Percentiles rank a stretch among this genome's conserved stretches.
These are phyloP conservation scores for Petroica traversi DNA, from an alignment of 2,113 vertebrate species.

Conservation along the genomic window DNA sequence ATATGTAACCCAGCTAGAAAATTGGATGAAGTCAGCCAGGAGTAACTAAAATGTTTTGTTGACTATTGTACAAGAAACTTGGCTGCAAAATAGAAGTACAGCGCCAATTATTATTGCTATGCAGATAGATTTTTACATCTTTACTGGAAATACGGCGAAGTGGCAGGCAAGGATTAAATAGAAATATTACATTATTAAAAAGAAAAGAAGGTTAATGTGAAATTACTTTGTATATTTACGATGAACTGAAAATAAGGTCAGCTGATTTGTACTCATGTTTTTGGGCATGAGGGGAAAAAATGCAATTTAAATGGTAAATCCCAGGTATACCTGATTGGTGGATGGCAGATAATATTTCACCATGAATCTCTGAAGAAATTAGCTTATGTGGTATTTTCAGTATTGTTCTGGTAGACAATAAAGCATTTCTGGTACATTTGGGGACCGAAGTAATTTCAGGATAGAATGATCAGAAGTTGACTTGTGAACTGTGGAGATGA, in stretches of 20 bases:
- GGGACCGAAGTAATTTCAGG: background rate
- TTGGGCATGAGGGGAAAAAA: background rate
- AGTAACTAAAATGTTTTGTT: background rate
- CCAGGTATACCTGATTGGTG: background rate
- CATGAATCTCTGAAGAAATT: background rate
- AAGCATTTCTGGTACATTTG: background rate
- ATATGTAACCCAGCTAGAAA: background rate
- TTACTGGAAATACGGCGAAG: accelerated
- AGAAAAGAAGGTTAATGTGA: background rate
- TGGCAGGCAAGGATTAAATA: background rate
- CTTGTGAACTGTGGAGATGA: background rate
- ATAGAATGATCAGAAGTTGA: background rate
- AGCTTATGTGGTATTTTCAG: background rate
- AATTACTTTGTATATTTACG: background rate
- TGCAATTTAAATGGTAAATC: background rate
- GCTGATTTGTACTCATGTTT: background rate
- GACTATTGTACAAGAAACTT: background rate
- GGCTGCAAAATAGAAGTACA: background rate
- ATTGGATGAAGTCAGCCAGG: background rate
- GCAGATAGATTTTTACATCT: background rate
- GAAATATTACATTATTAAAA: background rate
- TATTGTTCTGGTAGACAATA: background rate
- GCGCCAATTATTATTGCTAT: background rate
- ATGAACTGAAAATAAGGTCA: background rate
- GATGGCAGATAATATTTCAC: background rate